Evolutionary conservation across 2,888 invertebrate genomes (phyloP).

Genomic region (Gastracanthus pulcherrimus): DNA sequence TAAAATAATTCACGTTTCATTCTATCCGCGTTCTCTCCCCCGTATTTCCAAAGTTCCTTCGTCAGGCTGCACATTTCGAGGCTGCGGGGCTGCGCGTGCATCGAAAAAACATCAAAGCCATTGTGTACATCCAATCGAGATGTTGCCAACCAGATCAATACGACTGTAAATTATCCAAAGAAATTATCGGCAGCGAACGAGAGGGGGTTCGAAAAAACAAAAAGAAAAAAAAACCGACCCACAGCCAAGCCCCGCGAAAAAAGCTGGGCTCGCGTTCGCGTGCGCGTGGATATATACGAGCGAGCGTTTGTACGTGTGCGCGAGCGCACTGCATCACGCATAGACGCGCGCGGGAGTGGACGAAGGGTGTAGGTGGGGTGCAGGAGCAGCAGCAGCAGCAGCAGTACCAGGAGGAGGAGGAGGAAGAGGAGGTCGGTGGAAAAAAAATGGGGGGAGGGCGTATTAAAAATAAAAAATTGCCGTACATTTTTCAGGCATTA

Average conservation of each 20-base stretch:
- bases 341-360: constrained; percentile 68
- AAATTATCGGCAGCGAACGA: constrained; percentile 74
- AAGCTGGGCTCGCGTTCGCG: constrained; percentile 57
- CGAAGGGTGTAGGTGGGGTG: constrained; percentile 54
- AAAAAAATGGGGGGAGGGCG: constrained; percentile 52
- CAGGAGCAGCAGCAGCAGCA: constrained; percentile 23
- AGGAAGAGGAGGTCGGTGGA: constrained; percentile 51
- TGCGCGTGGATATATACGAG: constrained; percentile 21
- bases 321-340: constrained; percentile 73
- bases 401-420: too few relatives aligned
- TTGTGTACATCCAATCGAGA: constrained; percentile 74
- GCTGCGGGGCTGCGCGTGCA: too few relatives aligned
- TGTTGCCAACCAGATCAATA: constrained; percentile 76
- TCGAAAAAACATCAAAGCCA: constrained; percentile 53
- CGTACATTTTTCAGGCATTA: constrained; percentile 77
- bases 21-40: too few relatives aligned
- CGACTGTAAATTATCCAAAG: constrained; percentile 78
- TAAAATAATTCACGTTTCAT: too few relatives aligned
- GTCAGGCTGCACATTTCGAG: background rate
- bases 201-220: constrained; percentile 36
- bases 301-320: constrained; percentile 32
- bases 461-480: constrained; percentile 77
- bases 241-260: constrained; percentile 61
- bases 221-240: constrained; percentile 39
- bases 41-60: constrained; percentile 12